Conservation (phyloP, 1,140 invertebrate species). For the Tyrophagus putrescentiae region DNA sequence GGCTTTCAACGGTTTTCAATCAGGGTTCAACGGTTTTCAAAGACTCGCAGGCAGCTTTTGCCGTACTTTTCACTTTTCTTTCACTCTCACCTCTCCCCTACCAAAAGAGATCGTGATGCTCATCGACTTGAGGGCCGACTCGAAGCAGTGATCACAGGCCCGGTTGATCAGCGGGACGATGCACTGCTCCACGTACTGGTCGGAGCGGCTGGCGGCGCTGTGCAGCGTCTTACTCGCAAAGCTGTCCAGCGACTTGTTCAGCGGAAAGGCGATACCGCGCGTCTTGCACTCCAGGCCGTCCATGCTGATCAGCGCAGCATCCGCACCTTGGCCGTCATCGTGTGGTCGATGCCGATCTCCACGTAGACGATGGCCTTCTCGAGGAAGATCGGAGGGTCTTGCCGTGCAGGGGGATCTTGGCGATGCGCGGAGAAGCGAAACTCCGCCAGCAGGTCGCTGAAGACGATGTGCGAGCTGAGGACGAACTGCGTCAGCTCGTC, state of each 20-base stretch:
- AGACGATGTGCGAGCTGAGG: conserved; percentile 1
- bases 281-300: conserved; percentile 7
- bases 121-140: not conserved
- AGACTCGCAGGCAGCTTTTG: no score
- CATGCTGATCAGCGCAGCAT: not conserved
- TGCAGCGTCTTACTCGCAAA: conserved; percentile 6
- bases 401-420: not conserved
- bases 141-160: conserved; percentile 11
- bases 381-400: conserved; percentile 15
- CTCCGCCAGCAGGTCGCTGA: conserved; percentile 10
- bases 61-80: no score
- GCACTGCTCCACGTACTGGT: not conserved
- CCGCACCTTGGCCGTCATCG: not conserved
- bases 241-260: conserved; percentile 5
- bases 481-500: conserved; percentile 12
- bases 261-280: conserved; percentile 15
- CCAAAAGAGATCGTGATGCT: conserved; percentile 14
- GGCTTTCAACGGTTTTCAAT: no score
- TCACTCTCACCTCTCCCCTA: no score
- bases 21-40: no score
- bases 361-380: conserved; percentile 16
- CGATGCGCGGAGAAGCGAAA: conserved; percentile 3
- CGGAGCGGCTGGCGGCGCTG: not conserved
- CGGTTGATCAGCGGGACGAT: conserved; percentile 7
- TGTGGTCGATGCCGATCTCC: conserved; percentile 5